phyloP scores from a whole-genome alignment of 2,113 vertebrate genomes.

The Peromyscus californicus region DNA sequence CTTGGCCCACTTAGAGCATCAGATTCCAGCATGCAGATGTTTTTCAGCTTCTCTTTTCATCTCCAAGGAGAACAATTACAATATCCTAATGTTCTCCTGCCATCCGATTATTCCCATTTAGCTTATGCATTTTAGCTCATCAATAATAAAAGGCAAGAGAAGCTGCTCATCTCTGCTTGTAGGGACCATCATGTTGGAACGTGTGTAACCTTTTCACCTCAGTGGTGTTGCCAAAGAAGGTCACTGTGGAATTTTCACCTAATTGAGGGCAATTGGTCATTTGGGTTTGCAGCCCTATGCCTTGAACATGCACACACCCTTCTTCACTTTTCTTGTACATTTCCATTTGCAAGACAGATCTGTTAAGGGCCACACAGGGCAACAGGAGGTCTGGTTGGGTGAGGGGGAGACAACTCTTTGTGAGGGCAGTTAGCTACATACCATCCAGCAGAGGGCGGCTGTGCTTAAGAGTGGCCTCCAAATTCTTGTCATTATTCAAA shows the following conservation, averaged over 20 bases:
- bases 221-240: neutral
- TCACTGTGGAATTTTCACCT: neutral
- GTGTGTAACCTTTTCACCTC: neutral
- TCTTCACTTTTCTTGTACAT: neutral
- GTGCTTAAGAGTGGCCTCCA: slow-evolving; percentile 67
- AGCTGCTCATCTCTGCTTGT: slow-evolving; percentile 16
- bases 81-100: slow-evolving; percentile 65
- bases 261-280: neutral
- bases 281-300: neutral
- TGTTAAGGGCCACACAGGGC: neutral
- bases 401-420: neutral
- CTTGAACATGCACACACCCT: neutral
- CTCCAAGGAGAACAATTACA: slow-evolving; percentile 75
- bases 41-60: slow-evolving; percentile 78
- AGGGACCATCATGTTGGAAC: neutral
- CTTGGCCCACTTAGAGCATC: slow-evolving; percentile 72
- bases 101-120: slow-evolving; percentile 71
- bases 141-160: slow-evolving; percentile 53
- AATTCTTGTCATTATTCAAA: neutral
- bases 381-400: neutral
- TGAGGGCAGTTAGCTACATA: slow-evolving; percentile 66
- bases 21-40: slow-evolving; percentile 82
- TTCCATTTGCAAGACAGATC: slow-evolving; percentile 28
- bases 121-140: slow-evolving; percentile 32
- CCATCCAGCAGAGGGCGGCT: slow-evolving; percentile 84